phyloP scores from a whole-genome alignment of 2,888 invertebrate species.

The Blera fallax region DNA sequence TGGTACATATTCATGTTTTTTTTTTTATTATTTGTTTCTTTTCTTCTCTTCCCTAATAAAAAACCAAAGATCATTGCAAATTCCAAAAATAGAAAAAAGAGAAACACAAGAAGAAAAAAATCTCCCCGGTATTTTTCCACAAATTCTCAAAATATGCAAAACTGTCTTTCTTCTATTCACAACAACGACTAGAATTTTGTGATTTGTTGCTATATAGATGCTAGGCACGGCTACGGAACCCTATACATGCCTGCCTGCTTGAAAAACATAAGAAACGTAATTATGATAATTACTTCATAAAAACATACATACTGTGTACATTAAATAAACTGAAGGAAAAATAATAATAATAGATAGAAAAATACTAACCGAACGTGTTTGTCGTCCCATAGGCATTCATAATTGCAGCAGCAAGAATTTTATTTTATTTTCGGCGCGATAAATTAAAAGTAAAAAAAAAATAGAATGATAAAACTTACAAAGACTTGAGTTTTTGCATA shows the following conservation, averaged over 20 bases:
- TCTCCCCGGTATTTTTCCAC: slow-evolving; percentile 34
- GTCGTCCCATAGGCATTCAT: slow-evolving; percentile 80
- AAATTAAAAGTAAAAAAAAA: slow-evolving; percentile 26
- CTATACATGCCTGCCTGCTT: neutral
- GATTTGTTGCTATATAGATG: neutral
- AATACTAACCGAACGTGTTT: slow-evolving; percentile 81
- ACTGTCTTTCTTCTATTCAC: neutral
- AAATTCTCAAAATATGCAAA: slow-evolving; percentile 39
- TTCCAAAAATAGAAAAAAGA: slow-evolving; percentile 22
- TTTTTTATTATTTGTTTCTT: no score
- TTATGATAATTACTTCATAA: slow-evolving; percentile 25
- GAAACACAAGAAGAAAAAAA: neutral
- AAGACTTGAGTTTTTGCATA: slow-evolving; percentile 27
- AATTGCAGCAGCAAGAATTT: slow-evolving; percentile 79
- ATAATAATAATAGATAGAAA: slow-evolving; percentile 9
- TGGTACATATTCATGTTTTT: slow-evolving; percentile 1
- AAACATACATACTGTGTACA: neutral
- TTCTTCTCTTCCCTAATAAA: neutral
- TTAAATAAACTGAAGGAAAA: slow-evolving; percentile 31
- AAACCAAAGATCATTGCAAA: neutral
- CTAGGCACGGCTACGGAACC: neutral
- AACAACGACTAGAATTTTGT: no score
- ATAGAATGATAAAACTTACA: slow-evolving; percentile 6
- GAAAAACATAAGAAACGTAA: slow-evolving; percentile 2
- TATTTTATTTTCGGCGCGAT: slow-evolving; percentile 48